A percentile compares a stretch with the other conserved stretches of the same genome.
phyloP scores from a whole-genome alignment of 2,797 vertebrate genomes.

The Parambassis ranga region DNA sequence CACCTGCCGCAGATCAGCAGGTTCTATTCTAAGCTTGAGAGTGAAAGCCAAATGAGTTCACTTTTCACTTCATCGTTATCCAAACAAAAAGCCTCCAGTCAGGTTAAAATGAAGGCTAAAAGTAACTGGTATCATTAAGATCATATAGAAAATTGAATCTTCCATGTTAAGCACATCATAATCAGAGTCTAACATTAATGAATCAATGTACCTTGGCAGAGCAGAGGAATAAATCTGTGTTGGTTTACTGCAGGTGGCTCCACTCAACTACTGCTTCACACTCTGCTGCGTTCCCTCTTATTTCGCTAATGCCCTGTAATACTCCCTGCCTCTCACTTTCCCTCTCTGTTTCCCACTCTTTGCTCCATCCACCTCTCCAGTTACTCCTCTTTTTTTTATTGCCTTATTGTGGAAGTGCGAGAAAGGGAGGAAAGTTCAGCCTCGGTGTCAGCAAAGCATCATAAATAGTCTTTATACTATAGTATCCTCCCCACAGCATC shows the following conservation, averaged over 20 bases:
- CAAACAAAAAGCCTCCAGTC: no score
- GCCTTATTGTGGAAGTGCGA: background rate
- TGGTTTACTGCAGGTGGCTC: constrained; percentile 66
- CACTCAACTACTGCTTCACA: constrained; percentile 64
- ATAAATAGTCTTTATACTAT: background rate
- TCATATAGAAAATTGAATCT: background rate
- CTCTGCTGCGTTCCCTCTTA: constrained; percentile 51
- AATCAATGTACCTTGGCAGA: constrained; percentile 1
- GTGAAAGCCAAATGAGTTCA: background rate
- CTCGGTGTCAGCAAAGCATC: background rate
- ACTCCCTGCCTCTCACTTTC: constrained; percentile 11
- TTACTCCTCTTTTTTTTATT: background rate
- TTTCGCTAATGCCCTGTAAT: constrained; percentile 51
- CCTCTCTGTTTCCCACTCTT: background rate
- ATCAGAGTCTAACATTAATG: constrained; percentile 5
- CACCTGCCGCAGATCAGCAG: constrained; percentile 4
- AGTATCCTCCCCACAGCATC: background rate
- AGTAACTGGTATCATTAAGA: background rate
- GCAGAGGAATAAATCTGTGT: constrained; percentile 47
- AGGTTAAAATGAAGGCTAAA: background rate
- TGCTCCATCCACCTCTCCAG: background rate
- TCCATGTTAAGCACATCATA: background rate
- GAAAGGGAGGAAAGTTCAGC: background rate
- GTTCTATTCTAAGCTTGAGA: background rate
- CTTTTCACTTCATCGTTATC: background rate